A percentile compares a stretch with the other conserved stretches of the same genome.
Evolutionary conservation across 2,888 invertebrate species (phyloP).

Genomic region (Dolichopus griseipennis): DNA sequence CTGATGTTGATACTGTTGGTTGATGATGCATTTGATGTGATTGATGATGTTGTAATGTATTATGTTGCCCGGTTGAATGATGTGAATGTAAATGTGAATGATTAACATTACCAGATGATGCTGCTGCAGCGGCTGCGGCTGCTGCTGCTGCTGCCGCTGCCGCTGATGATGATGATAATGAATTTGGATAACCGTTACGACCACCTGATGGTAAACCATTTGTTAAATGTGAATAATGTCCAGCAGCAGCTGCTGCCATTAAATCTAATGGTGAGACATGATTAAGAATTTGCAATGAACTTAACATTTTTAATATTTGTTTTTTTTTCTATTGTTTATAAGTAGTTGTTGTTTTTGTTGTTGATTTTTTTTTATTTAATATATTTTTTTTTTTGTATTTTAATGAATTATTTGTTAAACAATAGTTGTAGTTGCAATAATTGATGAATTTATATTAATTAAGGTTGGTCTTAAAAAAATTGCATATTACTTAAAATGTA

Average conservation of each 20-base stretch:
- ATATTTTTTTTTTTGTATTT: no score
- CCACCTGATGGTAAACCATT: conserved; percentile 47
- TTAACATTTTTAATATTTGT: conserved; percentile 42
- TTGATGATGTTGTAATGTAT: not conserved
- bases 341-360: no score
- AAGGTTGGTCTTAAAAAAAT: no score
- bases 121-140: conserved; percentile 42
- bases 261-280: conserved; percentile 73
- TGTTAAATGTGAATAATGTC: conserved; percentile 54
- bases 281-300: conserved; percentile 68
- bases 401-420: no score
- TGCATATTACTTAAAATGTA: no score
- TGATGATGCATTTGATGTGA: not conserved
- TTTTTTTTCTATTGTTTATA: not conserved
- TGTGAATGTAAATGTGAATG: not conserved
- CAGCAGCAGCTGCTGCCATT: conserved; percentile 73
- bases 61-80: not conserved
- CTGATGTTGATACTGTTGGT: conserved; percentile 83
- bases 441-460: no score
- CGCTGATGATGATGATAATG: conserved; percentile 55
- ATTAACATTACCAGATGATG: not conserved
- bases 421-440: no score
- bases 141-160: not conserved
- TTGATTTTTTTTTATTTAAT: no score
- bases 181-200: not conserved